Evolutionary conservation across 1,140 invertebrate genomes (phyloP), one percentile per base, ranked within the genome.

Genomic region (Heliothis virescens): DNA sequence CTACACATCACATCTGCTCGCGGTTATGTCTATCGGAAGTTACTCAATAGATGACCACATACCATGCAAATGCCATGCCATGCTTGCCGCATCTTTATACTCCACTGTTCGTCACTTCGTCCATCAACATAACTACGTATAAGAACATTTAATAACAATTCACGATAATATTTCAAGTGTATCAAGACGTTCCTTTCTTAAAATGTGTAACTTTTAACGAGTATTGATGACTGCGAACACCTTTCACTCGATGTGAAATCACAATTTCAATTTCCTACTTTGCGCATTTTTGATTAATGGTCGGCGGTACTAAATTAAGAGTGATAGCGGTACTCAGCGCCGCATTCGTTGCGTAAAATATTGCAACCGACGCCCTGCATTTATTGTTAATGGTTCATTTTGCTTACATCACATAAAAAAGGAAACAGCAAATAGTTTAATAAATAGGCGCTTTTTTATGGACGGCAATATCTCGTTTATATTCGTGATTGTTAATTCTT

Each of bases 31-130:
- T n/a, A 78, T 77, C 26, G 75, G 75, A 63, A 74, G 57, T 63
- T 71, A 29, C 52, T 73, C 57, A 81, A 81, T 55, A 62, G 48
- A 72, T 80, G 60, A 41, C 41, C 53, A 74, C 62, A 79, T 75
- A 67, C 76, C 80, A 69, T 52, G 34, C 69, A 81, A 81, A 81
- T 74, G 75, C n/a, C 41, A 67, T 67, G 76, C 79, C 76, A 67
- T 53, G 15, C 59, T 74, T 55, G 18, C 60, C 50, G 60, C 80
- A 62, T 75, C 55, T 82, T 82, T 82, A 79, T 55, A 59, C 47
- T 50, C 60, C 15, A 26, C 80, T 81, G 80, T 81, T 63, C 59
- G 15, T 34, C 7, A 53, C 60, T 21, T 18, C 21, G 21, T 26
- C 21, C 21, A 26, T n/a, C 41, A 62, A 50, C 50, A 29, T 62